These are phyloP conservation scores for Bugula neritina DNA, from an alignment of 2,888 invertebrate species.

Conservation along the genomic window DNA sequence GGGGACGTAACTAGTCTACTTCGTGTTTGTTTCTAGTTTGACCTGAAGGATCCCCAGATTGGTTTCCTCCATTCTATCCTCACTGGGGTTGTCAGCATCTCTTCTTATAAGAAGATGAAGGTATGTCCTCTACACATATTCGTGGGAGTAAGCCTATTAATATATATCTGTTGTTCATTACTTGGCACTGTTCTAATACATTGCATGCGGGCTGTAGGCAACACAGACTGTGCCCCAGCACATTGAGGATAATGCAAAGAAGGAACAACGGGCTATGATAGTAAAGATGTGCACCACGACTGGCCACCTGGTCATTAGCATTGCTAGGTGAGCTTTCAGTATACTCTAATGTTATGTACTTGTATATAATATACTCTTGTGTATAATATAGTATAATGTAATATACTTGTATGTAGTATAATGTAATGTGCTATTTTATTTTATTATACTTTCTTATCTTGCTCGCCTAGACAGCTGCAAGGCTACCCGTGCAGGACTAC, in stretches of 20 bases:
- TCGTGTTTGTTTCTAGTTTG: not conserved
- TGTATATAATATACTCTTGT: not conserved
- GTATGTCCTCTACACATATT: too few relatives aligned
- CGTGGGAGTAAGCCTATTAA: too few relatives aligned
- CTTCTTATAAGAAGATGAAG: conserved; percentile 20
- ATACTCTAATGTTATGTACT: not conserved
- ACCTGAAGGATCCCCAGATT: conserved; percentile 9
- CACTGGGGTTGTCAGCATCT: conserved; percentile 1
- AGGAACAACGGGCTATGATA: conserved; percentile 5
- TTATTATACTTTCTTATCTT: too few relatives aligned
- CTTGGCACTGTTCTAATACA: too few relatives aligned
- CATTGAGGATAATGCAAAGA: not conserved
- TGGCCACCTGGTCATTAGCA: conserved; percentile 17
- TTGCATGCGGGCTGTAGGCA: not conserved
- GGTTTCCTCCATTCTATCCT: conserved; percentile 7
- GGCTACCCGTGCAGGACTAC: too few relatives aligned
- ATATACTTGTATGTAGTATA: not conserved
- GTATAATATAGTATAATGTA: not conserved
- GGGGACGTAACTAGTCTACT: too few relatives aligned
- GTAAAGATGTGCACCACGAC: conserved; percentile 13
- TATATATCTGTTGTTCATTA: too few relatives aligned
- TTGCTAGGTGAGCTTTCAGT: not conserved
- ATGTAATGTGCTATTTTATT: not conserved
- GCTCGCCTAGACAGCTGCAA: too few relatives aligned
- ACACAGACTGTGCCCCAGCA: not conserved